Conservation (phyloP, 2,797 vertebrate genomes). For the Atherinosoma microstoma region DNA sequence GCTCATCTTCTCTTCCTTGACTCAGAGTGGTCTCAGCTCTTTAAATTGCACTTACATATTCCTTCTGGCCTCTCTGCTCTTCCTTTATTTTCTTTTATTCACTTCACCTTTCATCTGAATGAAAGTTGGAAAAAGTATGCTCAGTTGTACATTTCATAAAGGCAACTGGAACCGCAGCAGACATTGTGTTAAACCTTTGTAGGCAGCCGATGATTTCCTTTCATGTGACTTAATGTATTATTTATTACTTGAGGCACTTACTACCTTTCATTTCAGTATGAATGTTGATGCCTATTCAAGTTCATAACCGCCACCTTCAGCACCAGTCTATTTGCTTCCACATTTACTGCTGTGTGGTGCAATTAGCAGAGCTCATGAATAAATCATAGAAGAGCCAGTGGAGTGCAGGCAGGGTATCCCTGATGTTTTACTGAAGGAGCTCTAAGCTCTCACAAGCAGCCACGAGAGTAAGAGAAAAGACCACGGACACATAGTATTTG, state of each 20-base stretch:
- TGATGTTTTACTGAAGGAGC: constrained; percentile 52
- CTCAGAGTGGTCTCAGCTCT: constrained; percentile 26
- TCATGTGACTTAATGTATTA: constrained; percentile 68
- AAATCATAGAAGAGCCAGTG: constrained; percentile 60
- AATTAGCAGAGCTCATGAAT: constrained; percentile 78
- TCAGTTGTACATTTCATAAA: constrained; percentile 41
- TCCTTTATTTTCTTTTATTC: constrained; percentile 45
- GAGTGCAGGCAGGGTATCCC: constrained; percentile 50
- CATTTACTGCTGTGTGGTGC: constrained; percentile 65
- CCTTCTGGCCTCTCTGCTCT: constrained; percentile 28
- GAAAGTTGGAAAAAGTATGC: constrained; percentile 54
- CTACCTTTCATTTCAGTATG: constrained; percentile 63
- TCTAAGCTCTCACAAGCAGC: constrained; percentile 32
- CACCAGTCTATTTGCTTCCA: constrained; percentile 50
- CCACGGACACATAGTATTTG: constrained; percentile 30
- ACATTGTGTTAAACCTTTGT: constrained; percentile 54
- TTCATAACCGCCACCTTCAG: constrained; percentile 57
- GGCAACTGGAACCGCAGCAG: constrained; percentile 47
- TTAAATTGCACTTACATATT: constrained; percentile 50
- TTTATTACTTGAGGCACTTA: constrained; percentile 63
- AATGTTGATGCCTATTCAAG: constrained; percentile 59
- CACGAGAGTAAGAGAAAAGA: constrained; percentile 29
- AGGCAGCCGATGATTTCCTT: constrained; percentile 60
- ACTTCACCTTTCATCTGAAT: constrained; percentile 50
- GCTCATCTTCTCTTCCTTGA: constrained; percentile 47